These are phyloP conservation scores for Uloborus plumipes DNA, from an alignment of 2,888 invertebrate genomes.

Conservation along the genomic window DNA sequence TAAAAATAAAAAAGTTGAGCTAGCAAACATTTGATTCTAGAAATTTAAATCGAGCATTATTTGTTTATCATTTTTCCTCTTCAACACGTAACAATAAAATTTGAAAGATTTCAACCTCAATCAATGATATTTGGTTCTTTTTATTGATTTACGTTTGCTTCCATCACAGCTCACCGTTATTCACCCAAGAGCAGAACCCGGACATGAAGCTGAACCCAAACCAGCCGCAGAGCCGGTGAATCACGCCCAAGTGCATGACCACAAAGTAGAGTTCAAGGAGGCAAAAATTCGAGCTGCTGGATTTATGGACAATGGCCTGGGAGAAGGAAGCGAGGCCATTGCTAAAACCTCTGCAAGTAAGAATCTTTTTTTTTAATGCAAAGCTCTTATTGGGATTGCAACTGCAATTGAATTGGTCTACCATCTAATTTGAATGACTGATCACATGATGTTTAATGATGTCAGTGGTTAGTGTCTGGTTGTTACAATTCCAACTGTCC, in stretches of 20 bases:
- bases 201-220: constrained; percentile 52
- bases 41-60: neutral
- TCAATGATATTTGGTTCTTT: neutral
- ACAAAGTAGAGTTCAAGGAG: constrained; percentile 78
- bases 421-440: too few relatives aligned
- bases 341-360: constrained; percentile 72
- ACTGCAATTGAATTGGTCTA: too few relatives aligned
- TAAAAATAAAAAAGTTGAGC: neutral
- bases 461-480: too few relatives aligned
- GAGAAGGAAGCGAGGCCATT: constrained; percentile 72
- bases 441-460: too few relatives aligned
- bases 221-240: constrained; percentile 70
- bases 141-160: neutral
- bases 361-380: constrained; percentile 49
- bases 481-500: too few relatives aligned
- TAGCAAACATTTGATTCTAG: neutral
- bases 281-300: constrained; percentile 71
- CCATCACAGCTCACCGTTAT: constrained; percentile 82
- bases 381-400: too few relatives aligned
- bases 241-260: constrained; percentile 78
- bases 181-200: constrained; percentile 80
- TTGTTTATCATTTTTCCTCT: neutral
- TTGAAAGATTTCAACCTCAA: neutral
- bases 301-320: constrained; percentile 70
- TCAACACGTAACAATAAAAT: neutral